These are phyloP conservation scores for Agrochola circellaris DNA, from an alignment of 2,888 invertebrate genomes.

Conservation along the genomic window DNA sequence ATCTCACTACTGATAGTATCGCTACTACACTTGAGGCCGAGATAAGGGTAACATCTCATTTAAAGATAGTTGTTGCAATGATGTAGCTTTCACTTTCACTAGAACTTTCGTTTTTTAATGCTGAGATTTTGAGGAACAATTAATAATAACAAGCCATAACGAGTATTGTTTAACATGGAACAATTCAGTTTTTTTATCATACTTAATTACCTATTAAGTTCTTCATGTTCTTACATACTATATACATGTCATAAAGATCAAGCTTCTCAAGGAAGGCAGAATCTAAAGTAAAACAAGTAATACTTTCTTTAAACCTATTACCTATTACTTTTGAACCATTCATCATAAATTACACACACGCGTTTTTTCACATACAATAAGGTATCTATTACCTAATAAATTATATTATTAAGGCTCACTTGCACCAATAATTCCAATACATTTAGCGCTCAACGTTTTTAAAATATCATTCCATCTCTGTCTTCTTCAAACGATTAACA, in stretches of 20 bases:
- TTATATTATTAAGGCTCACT: background rate
- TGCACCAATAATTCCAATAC: background rate
- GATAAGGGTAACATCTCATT: conserved; percentile 30
- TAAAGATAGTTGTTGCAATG: conserved; percentile 2
- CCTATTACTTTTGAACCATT: background rate
- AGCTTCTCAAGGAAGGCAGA: background rate
- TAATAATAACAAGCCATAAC: background rate
- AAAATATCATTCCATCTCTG: background rate
- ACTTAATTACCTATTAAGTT: conserved; percentile 2
- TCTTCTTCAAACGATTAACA: background rate
- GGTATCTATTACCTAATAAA: background rate
- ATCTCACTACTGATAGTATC: conserved; percentile 23
- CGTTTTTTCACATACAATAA: background rate
- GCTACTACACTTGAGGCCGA: conserved; percentile 33
- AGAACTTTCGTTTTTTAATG: conserved; percentile 37
- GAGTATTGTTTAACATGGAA: conserved; percentile 29
- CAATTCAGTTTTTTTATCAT: conserved; percentile 14
- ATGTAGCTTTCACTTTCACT: conserved; percentile 27
- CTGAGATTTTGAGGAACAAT: conserved; percentile 43
- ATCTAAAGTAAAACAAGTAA: background rate
- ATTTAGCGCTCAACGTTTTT: background rate
- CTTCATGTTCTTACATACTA: background rate
- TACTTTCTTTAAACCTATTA: background rate
- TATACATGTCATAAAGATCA: no score
- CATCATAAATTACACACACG: background rate